Conservation (phyloP, 1,140 invertebrate species). For the Aphaenogaster ashmeadi region DNA sequence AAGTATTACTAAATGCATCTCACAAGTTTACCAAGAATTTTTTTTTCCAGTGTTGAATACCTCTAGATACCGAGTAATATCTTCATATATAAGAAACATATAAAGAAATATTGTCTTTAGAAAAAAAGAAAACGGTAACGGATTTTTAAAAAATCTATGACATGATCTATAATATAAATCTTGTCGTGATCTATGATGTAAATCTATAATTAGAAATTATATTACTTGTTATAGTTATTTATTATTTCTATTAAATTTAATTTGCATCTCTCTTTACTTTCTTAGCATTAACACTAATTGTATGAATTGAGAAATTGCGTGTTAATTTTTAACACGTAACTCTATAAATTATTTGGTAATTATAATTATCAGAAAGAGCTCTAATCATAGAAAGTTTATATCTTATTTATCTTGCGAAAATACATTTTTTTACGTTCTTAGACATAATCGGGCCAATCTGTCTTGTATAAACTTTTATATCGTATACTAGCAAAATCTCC, state of each 20-base stretch:
- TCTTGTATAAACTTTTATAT: conserved; percentile 16
- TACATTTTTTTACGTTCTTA: conserved; percentile 1
- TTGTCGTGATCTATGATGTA: too few relatives aligned
- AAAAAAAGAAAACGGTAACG: neutral
- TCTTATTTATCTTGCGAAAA: neutral
- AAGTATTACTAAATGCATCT: too few relatives aligned
- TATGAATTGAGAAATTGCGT: neutral
- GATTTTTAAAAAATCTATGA: too few relatives aligned
- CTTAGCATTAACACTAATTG: neutral
- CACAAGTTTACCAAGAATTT: too few relatives aligned
- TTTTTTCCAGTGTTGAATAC: too few relatives aligned
- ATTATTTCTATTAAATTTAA: neutral
- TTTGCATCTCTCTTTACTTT: neutral
- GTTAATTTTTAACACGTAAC: neutral
- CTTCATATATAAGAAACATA: neutral
- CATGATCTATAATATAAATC: too few relatives aligned
- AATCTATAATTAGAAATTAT: too few relatives aligned
- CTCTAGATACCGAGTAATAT: too few relatives aligned
- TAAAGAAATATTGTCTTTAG: neutral
- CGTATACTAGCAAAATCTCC: conserved; percentile 14
- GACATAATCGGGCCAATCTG: neutral
- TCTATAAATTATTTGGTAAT: neutral
- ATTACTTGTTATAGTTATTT: too few relatives aligned
- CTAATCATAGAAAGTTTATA: neutral
- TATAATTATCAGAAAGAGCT: neutral